Evolutionary conservation across 2,113 vertebrate species (phyloP).

Genomic region (Ascaphus truei): DNA sequence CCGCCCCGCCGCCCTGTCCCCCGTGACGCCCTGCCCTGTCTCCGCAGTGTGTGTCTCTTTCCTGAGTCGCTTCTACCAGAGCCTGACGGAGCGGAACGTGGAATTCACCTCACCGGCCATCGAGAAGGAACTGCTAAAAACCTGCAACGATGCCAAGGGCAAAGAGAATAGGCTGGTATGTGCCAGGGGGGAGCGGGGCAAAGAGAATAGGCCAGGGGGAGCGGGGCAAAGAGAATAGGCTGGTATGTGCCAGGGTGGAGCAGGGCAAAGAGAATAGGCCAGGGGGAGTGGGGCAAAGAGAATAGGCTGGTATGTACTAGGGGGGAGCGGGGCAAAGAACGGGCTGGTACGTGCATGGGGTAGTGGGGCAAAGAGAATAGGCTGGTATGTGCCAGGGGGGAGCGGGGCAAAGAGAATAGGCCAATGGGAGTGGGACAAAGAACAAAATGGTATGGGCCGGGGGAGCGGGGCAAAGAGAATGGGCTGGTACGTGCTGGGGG

Average conservation of each 20-base stretch:
- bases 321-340: conserved; percentile 50
- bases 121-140: conserved; percentile 77
- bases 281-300: conserved; percentile 75
- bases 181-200: conserved; percentile 24
- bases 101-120: conserved; percentile 74
- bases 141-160: conserved; percentile 83
- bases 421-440: conserved; percentile 65
- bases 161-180: conserved; percentile 95
- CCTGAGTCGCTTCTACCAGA: conserved; percentile 85
- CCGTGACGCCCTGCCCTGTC: background rate
- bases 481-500: conserved; percentile 76
- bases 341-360: conserved; percentile 76
- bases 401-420: background rate
- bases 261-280: background rate
- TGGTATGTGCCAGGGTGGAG: conserved; percentile 70
- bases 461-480: conserved; percentile 83
- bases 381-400: conserved; percentile 72
- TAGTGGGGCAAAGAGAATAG: conserved; percentile 86
- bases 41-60: conserved; percentile 86
- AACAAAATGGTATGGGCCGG: conserved; percentile 83
- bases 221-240: conserved; percentile 87
- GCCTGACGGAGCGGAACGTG: conserved; percentile 70
- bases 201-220: background rate
- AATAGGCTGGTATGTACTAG: conserved; percentile 85
- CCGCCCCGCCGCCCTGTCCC: background rate